phyloP scores from a whole-genome alignment of 2,113 vertebrate genomes.

The Haemorhous mexicanus region DNA sequence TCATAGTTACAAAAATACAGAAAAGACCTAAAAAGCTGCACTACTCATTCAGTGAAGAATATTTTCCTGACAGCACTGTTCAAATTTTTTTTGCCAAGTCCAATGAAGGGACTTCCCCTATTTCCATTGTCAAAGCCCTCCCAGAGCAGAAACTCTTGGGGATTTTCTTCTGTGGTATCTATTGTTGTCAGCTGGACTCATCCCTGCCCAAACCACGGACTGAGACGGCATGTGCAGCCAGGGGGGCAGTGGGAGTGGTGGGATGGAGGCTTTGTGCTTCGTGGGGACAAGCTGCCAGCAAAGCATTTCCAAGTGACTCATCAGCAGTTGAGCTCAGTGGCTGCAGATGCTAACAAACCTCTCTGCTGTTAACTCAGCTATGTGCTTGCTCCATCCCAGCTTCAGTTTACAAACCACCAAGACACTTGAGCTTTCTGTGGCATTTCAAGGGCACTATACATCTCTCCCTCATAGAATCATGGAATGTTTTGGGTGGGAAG shows the following conservation, averaged over 20 bases:
- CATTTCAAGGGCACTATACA: neutral
- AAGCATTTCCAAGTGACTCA: constrained; percentile 35
- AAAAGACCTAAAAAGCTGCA: neutral
- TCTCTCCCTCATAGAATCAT: neutral
- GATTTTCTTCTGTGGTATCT: neutral
- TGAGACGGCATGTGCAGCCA: neutral
- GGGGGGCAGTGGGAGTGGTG: neutral
- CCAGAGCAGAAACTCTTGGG: neutral
- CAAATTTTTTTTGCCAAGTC: neutral
- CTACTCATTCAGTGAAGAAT: neutral
- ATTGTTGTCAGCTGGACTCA: neutral
- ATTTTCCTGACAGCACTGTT: constrained; percentile 10
- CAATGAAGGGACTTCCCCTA: neutral
- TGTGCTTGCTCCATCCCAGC: neutral
- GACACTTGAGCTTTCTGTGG: rapidly evolving
- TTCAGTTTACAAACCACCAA: neutral
- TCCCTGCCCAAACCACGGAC: neutral
- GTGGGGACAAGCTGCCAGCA: neutral
- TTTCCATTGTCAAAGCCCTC: neutral
- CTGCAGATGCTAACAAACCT: neutral
- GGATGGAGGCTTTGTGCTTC: neutral
- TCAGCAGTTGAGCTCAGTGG: neutral
- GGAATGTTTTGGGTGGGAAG: neutral
- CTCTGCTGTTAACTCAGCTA: neutral
- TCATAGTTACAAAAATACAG: neutral